These are phyloP conservation scores for Popillia japonica DNA, from an alignment of 1,140 invertebrate species.

Conservation along the genomic window DNA sequence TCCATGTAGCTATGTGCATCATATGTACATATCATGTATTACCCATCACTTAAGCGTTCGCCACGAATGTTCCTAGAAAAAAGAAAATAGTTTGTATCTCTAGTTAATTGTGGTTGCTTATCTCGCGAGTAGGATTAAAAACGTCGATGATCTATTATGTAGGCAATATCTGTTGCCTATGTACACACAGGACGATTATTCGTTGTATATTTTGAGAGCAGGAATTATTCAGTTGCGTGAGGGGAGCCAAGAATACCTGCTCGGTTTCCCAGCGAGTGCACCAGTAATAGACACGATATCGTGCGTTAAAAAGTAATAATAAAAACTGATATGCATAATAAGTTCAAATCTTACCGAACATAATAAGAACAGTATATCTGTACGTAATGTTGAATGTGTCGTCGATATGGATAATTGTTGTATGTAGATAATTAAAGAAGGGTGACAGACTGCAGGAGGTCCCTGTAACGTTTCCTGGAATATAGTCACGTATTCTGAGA, in stretches of 20 bases:
- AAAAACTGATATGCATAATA: no score
- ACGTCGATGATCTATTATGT: not conserved
- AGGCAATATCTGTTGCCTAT: not conserved
- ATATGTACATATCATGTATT: not conserved
- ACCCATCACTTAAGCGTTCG: not conserved
- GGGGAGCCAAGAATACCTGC: not conserved
- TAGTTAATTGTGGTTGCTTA: constrained; percentile 21
- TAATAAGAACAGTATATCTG: constrained; percentile 14
- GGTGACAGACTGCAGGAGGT: not conserved
- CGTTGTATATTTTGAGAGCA: not conserved
- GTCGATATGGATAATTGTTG: not conserved
- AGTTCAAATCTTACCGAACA: constrained; percentile 21
- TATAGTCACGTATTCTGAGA: not conserved
- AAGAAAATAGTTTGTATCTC: not conserved
- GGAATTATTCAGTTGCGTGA: not conserved
- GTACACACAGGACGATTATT: constrained; percentile 14
- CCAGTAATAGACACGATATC: constrained; percentile 16
- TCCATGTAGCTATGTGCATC: not conserved
- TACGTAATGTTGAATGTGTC: not conserved
- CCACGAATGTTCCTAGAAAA: not conserved
- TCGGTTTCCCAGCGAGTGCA: no score
- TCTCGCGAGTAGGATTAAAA: not conserved
- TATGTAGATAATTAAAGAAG: no score
- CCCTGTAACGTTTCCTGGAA: not conserved
- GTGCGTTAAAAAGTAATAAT: constrained; percentile 22